phyloP scores from a whole-genome alignment of 92 coral and sea anemone species.

The Plumapathes pennacea region DNA sequence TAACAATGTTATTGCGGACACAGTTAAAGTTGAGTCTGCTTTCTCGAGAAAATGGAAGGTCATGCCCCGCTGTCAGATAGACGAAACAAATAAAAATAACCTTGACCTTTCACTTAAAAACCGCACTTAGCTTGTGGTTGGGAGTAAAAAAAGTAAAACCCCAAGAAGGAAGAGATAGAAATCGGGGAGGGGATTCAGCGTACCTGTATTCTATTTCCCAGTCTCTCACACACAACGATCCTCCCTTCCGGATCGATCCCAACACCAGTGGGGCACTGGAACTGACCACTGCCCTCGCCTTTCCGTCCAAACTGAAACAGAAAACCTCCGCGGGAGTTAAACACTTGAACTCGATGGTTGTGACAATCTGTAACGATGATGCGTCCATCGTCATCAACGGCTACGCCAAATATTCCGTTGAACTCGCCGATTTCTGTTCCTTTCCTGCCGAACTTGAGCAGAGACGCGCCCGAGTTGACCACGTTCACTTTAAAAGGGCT shows the following conservation, averaged over 20 bases:
- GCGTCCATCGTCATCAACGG: constrained; percentile 94
- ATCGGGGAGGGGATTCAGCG: neutral
- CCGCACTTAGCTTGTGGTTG: neutral
- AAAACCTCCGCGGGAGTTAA: constrained; percentile 88
- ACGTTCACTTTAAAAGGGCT: constrained; percentile 97
- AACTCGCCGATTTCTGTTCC: constrained; percentile 93
- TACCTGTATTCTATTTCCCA: constrained; percentile 93
- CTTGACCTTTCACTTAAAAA: neutral
- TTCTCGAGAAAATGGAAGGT: too few relatives aligned
- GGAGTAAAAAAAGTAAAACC: neutral
- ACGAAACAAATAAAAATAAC: too few relatives aligned
- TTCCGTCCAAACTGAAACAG: constrained; percentile 98
- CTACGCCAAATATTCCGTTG: constrained; percentile 97
- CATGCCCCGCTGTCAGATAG: too few relatives aligned
- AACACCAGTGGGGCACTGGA: constrained; percentile 99
- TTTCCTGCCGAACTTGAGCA: constrained; percentile 84
- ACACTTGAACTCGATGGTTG: constrained; percentile 98
- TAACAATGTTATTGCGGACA: too few relatives aligned
- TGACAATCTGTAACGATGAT: constrained; percentile 97
- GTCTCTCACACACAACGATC: constrained; percentile 95
- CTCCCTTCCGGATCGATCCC: constrained; percentile 94
- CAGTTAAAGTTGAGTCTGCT: too few relatives aligned
- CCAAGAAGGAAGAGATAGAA: neutral
- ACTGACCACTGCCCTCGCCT: constrained; percentile 98
- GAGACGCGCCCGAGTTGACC: constrained; percentile 75